These are phyloP conservation scores for Drosophila limbata DNA, from an alignment of 2,888 invertebrate genomes.

Conservation along the genomic window DNA sequence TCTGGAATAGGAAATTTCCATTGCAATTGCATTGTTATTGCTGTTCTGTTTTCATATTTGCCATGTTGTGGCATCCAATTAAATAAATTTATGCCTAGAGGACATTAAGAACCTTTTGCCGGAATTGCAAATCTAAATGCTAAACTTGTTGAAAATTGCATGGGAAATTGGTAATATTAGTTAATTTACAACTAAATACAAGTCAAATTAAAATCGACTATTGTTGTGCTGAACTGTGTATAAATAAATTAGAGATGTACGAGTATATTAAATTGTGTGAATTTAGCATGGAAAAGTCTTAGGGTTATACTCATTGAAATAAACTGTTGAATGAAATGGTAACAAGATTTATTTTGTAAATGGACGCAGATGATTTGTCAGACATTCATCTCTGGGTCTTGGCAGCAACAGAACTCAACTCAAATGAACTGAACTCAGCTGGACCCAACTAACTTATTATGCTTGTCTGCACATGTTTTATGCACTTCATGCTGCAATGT, in stretches of 20 bases:
- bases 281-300: not conserved
- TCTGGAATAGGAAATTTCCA: slow-evolving; percentile 3
- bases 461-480: slow-evolving; percentile 33
- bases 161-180: not conserved
- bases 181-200: slow-evolving; percentile 8
- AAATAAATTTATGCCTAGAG: slow-evolving; percentile 15
- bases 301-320: not conserved
- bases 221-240: not conserved
- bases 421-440: slow-evolving; percentile 11
- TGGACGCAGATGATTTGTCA: slow-evolving; percentile 12
- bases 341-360: slow-evolving; percentile 15
- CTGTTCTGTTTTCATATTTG: not conserved
- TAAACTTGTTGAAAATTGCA: not conserved
- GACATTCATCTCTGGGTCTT: slow-evolving; percentile 5
- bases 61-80: slow-evolving; percentile 14
- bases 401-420: not conserved
- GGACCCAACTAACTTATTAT: slow-evolving; percentile 26
- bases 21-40: slow-evolving; percentile 14
- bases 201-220: not conserved
- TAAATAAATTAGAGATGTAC: not conserved
- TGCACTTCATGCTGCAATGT: slow-evolving; percentile 16
- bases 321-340: slow-evolving; percentile 5
- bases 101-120: not conserved
- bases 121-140: not conserved
- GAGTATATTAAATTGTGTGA: not conserved